Base-by-base conservation (phyloP, 2,113 vertebrate genomes). In the Myxocyprinus asiaticus region DNA sequence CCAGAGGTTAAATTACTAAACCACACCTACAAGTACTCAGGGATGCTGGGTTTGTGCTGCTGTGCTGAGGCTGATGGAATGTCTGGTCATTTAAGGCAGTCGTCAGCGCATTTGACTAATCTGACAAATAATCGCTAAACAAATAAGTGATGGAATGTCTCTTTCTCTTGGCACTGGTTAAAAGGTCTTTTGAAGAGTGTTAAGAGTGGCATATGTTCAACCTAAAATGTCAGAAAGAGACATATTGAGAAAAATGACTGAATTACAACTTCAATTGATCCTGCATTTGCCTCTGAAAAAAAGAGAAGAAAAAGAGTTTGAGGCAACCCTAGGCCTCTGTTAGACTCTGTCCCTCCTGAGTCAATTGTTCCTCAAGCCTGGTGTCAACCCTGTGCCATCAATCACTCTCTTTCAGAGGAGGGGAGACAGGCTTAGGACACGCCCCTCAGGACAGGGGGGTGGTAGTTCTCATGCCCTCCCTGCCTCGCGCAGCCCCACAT, bases 391-490 rank as follows among this genome's bases (percentile, higher is more conserved):
- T 88, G 85, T 67, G 86, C 92, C 92, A 94, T 94, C 93, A 94
- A 94, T 94, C 92, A 93, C 91, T 85, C 83, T 87, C 85, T 92
- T 94, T 93, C 91, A 93, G 91, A 91, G 90, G 88, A 88, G 87
- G 87, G 90, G 89, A 92, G 92, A 93, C 92, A 93, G 92, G 89
- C 91, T 82, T 83, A 88, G 90, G 90, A 92, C 90, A 91, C 91
- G 91, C 93, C 93, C 89, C 89, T 84, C 82, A 89, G 88, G 90
- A 90, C 88, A 88, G 89, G 90, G 90, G 91, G 92, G 92, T 90
- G 89, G 88, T 88, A 88, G 92, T 93, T 94, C 92, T 93, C 92
- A 93, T 94, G 92, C 92, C 92, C 92, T 93, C 90, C 92, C 92
- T 89, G 89, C 90, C 89, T 92, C 88, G 88, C 79, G 73, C 85